phyloP scores from a whole-genome alignment of 2,113 vertebrate species.

The Pantherophis guttatus region DNA sequence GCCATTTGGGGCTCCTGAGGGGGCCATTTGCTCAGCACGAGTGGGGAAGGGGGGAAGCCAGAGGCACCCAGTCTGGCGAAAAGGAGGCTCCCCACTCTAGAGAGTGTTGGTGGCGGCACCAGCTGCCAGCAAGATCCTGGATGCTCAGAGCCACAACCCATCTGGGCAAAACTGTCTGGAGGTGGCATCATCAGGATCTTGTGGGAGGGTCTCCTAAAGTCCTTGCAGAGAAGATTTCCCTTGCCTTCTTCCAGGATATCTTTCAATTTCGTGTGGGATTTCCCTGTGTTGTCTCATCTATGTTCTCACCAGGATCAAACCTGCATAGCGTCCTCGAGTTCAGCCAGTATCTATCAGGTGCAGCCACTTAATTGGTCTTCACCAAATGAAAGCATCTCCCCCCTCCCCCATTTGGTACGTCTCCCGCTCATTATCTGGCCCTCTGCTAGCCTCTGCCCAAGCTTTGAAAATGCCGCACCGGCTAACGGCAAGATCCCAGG shows the following conservation, averaged over 20 bases:
- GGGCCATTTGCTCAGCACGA: too few relatives aligned
- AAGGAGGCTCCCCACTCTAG: background rate
- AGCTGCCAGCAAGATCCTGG: background rate
- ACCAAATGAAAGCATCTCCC: background rate
- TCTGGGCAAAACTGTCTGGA: background rate
- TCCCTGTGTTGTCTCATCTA: background rate
- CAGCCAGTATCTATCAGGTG: background rate
- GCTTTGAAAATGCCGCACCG: background rate
- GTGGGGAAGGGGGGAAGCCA: fast-evolving
- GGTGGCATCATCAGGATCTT: background rate
- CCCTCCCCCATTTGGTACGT: background rate
- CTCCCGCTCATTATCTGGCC: too few relatives aligned
- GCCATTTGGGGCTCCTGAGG: background rate
- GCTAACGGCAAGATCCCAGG: background rate
- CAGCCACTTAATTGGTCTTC: background rate
- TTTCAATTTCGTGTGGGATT: background rate
- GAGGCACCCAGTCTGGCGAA: too few relatives aligned
- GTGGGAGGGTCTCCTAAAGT: background rate
- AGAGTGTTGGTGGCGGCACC: background rate
- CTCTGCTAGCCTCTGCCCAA: background rate
- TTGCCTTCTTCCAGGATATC: background rate
- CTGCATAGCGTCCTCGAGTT: background rate
- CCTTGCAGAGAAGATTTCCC: background rate
- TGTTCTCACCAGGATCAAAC: background rate
- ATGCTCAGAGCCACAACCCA: background rate